Evolutionary conservation across 2,113 vertebrate species (phyloP), one percentile per base, ranked within the genome.

Genomic region (Sphaerodactylus townsendi): DNA sequence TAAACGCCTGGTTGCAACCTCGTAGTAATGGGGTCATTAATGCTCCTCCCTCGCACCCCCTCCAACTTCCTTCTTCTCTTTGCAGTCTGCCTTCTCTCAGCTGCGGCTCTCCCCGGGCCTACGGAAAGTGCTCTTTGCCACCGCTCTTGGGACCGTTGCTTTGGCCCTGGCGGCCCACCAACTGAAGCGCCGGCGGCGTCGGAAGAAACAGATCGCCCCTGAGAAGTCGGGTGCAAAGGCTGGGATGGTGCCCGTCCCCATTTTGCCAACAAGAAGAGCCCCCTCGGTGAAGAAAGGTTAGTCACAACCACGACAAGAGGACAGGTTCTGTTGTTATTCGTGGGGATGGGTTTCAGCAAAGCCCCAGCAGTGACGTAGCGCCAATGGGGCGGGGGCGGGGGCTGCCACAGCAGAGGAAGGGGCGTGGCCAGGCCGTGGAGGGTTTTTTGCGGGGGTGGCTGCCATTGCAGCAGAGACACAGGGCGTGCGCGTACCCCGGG

Each of bases 111-210:
- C 96, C 0, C 99, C 98, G 0, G 98, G 96, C 94, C 96, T 99
- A 76, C 98, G 98, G 91, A 99, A 98, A 92, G 98, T 99, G 85
- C 96, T 99, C 76, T 98, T 99, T 79, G 99, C 98, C 77, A 99
- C 98, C 0, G 98, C 98, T 0, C 96, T 99, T 3, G 99, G 99
- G 41, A 99, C 98, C 0, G 98, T 99, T 1, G 98, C 98, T 1
- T 91, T 99, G 95, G 98, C 98, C 41, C 96, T 99, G 30, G 98
- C 98, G 0, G 99, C 99, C 30, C 99, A 99, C 81, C 99, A 99
- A 91, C 93, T 99, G 72, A 99, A 99, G 92, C 95, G 99, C 2
- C 97, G 98, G 0, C 97, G 98, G 3, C 96, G 98, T 44, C 97
- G 98, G 79, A 97, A 98, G 94, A 99, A 98, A 82, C 98, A 98